Base-by-base conservation (phyloP, 2,113 vertebrate genomes). In the Notarius lentiginosus region DNA sequence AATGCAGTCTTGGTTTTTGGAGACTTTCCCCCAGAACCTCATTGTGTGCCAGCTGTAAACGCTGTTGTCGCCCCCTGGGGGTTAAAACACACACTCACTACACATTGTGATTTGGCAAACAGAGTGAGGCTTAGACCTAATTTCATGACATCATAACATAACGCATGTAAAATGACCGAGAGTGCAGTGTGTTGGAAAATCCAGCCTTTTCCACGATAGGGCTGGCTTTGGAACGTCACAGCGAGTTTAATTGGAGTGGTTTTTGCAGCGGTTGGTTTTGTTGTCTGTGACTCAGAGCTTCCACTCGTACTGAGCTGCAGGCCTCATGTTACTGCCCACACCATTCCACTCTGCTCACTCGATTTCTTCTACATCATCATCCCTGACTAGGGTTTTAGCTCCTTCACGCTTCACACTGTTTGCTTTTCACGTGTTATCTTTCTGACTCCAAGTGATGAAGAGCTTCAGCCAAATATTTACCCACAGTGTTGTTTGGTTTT, bases 381-480 rank as follows among this genome's bases (percentile, higher is more conserved):
- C 27, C 22, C 76, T 70, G 49, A 30, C 6, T 27, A 5, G 27
- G n/a, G 27, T 56, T 72, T 56, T n/a, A n/a, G 22, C 85, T 70
- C 17, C n/a, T 79, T 53, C 51, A 68, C 41, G 65, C 47, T 75
- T 41, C 75, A 70, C 73, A 58, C 70, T 61, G 72, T 86, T 85
- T 81, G 82, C 82, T 83, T 49, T 15, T 41, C 17, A 68, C 70
- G 30, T 34, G 10, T 83, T 73, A 24, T 85, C 51, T 73, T 79
- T 61, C 84, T 4, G 30, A 66, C 51, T 82, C 68, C 87, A 70
- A 65, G 81, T 34, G 61, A 86, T 27, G 56, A 79, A 92, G 90
- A 49, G 22, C 51, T 49, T 34, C 66, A 72, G 91, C 92, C 89
- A 93, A 93, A 92, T 89, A 93, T 93, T 95, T 90, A 94, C 90